Evolutionary conservation across 2,797 vertebrate species (phyloP), one percentile per base, ranked within the genome.

Genomic region (Tarsius wallacei): DNA sequence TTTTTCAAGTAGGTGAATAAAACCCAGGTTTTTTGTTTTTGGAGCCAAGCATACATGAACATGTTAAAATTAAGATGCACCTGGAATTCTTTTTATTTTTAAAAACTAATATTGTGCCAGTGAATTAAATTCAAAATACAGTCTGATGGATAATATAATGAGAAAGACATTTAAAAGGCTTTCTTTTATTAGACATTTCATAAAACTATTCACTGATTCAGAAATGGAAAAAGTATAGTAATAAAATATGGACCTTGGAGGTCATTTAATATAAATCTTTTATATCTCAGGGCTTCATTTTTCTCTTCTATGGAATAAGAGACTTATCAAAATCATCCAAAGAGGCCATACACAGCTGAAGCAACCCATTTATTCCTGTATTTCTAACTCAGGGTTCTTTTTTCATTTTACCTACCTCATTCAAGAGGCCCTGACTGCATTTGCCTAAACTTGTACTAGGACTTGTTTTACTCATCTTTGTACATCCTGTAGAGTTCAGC

Each of bases 131-230:
- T 82, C 21, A 89, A 19, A 4, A 1, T 49, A 89, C 42, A 82
- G 14, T 71, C 21, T 57, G 51, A 74, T 57, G 6, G 28, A 80
- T 22, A 42, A 74, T 24, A 95, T 12, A 87, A 78, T n/a, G 19
- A 87, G 16, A 83, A 55, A 87, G 53, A 63, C 10, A 57, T 82
- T 71, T 33, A 61, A n/a, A 93, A 92, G 63, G 21, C 5, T 63
- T 90, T 63, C 42, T 42, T 42, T 42, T 42, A 85, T 24, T 26
- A 87, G 31, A 61, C 4, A 93, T 76, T 94, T 93, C 59, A 74
- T 76, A 87, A 66, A 83, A 93, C 10, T 76, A 86, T 51, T 64
- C n/a, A 51, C 47, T 88, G 53, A 93, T 64, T 85, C 14, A 92
- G 21, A 92, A 89, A 47, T 17, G 86, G 47, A 22, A 71, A 83